Evolutionary conservation across 2,113 vertebrate genomes (phyloP).

Genomic region (Amphiprion percula): DNA sequence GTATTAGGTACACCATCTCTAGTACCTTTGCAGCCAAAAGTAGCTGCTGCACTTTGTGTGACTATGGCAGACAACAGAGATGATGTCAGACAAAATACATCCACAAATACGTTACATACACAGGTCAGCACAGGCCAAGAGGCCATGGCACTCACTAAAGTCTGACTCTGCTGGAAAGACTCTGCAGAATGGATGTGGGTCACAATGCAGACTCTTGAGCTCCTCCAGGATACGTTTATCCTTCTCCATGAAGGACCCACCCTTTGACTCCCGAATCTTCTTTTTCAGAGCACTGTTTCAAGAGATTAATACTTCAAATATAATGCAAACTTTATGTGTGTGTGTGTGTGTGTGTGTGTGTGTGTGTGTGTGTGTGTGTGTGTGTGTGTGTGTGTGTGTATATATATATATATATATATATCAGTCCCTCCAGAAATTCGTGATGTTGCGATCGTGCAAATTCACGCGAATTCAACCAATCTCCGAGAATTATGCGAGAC

Average conservation of each 20-base stretch:
- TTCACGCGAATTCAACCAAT: too few species aligned
- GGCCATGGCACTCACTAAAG: constrained; percentile 56
- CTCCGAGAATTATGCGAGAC: too few species aligned
- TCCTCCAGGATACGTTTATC: constrained; percentile 76
- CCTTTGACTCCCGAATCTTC: constrained; percentile 58
- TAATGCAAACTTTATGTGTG: background rate
- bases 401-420: too few species aligned
- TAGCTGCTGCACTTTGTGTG: background rate
- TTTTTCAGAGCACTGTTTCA: constrained; percentile 72
- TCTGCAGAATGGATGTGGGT: constrained; percentile 75
- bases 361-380: too few species aligned
- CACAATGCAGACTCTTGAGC: constrained; percentile 76
- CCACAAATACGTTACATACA: background rate
- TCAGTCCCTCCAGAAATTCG: too few species aligned
- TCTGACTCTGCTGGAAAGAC: constrained; percentile 75
- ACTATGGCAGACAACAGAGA: background rate
- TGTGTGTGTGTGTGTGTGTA: too few species aligned
- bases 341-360: too few species aligned
- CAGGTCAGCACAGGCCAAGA: background rate
- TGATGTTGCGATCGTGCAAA: too few species aligned
- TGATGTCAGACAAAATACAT: background rate
- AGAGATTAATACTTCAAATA: background rate
- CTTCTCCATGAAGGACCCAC: constrained; percentile 45
- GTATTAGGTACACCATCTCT: too few species aligned
- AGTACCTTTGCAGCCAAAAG: too few species aligned